Base-by-base conservation (phyloP, 2,797 vertebrate species). In the Typhlichthys subterraneus region DNA sequence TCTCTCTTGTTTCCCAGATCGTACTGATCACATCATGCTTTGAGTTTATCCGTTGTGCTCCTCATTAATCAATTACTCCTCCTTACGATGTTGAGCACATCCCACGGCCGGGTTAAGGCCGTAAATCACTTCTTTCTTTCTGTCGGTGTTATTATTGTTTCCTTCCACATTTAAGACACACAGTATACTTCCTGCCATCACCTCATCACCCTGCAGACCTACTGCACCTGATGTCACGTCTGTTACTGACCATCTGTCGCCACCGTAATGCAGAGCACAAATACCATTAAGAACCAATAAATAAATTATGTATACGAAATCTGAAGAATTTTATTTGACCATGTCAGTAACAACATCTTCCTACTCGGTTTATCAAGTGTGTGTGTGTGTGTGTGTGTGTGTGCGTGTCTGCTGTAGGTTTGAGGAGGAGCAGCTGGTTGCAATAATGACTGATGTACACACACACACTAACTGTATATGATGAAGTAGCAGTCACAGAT, bases 401-500 rank as follows among this genome's bases (percentile, higher is more conserved):
- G 73, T 85, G 42, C 66, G 81, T 5, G 13, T 13, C 59, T 59
- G 48, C 19, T 13, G 29, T 17, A 29, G 10, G 49, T 58, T 56
- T 64, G 38, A 67, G 5, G 68, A 85, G 81, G 73, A 88, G 81
- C 83, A 88, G 84, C 88, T 93, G 90, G 75, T 72, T 65, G 71
- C 84, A 77, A 80, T 90, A 90, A 89, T 91, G 88, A 90, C 76
- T 87, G 81, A 90, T 88, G 84, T 69, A 72, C 79, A 75, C 55
- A 65, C 63, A 77, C 52, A 65, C 45, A 73, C 48, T 54, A 15
- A 67, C 45, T 59, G 51, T 58, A 50, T 78, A 79, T 88, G 87
- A 91, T 87, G 79, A 90, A 91, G 88, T 84, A 89, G 68, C 80
- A 69, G 81, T 84, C 88, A 83, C 87, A 89, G 83, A 83, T 86